These are phyloP conservation scores for Agapornis roseicollis DNA, from an alignment of 2,113 vertebrate species.

Conservation along the genomic window DNA sequence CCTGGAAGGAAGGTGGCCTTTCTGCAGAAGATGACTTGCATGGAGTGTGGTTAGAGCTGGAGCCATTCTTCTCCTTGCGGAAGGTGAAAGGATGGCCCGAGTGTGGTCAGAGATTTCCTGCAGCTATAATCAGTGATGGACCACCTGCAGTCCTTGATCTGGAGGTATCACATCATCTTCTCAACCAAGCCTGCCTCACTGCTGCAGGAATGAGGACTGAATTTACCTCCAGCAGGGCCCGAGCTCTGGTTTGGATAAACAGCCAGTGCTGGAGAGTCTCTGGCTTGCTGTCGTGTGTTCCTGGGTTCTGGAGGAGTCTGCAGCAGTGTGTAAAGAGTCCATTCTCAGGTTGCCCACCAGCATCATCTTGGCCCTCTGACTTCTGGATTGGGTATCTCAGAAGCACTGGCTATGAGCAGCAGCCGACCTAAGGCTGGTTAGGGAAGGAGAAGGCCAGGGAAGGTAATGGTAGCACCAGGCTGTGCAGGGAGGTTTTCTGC, in stretches of 20 bases:
- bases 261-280: background rate
- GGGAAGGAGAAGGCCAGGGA: background rate
- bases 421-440: background rate
- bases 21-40: background rate
- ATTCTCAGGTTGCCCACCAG: fast-evolving
- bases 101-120: background rate
- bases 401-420: fast-evolving
- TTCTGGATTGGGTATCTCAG: background rate
- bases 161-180: background rate
- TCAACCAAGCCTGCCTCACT: background rate
- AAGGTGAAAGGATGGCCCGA: background rate
- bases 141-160: background rate
- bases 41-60: background rate
- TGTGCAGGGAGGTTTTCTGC: background rate
- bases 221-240: fast-evolving
- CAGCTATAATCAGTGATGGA: background rate
- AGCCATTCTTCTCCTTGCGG: slow-evolving; percentile 13
- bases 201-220: fast-evolving
- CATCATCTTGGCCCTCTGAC: background rate
- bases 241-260: background rate
- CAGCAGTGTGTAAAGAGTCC: background rate
- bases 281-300: fast-evolving
- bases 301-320: fast-evolving
- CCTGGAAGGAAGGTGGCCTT: background rate
- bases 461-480: background rate